Evolutionary conservation across 2,797 vertebrate species (phyloP).

Genomic region (Sarcophilus harrisii): DNA sequence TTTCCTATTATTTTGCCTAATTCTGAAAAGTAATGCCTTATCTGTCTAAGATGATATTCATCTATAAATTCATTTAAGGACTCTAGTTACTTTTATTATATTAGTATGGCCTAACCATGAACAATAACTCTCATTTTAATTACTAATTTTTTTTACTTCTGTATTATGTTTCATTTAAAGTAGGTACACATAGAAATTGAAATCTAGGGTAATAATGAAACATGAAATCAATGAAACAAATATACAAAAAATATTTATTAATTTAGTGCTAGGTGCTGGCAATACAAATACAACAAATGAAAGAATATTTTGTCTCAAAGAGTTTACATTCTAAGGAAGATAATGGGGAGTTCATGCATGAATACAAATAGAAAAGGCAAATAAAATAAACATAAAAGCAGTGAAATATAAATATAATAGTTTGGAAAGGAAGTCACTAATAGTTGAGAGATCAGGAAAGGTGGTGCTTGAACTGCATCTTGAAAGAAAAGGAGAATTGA

Average conservation of each 20-base stretch:
- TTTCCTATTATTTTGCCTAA: not conserved
- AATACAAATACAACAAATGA: not conserved
- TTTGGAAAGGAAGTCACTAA: not conserved
- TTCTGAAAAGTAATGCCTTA: not conserved
- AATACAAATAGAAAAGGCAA: not conserved
- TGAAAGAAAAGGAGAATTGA: not conserved
- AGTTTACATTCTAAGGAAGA: not conserved
- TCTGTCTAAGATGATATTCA: not conserved
- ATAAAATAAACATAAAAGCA: not conserved
- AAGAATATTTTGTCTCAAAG: not conserved
- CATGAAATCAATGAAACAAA: not conserved
- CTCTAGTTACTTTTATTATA: not conserved
- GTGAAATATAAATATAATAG: not conserved
- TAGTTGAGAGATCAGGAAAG: not conserved
- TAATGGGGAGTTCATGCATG: not conserved
- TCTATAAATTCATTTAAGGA: not conserved
- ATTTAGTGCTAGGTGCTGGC: not conserved
- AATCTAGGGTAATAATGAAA: not conserved
- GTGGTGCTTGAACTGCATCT: not conserved
- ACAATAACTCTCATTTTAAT: not conserved
- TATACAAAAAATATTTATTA: not conserved
- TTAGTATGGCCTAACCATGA: not conserved
- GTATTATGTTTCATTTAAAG: not conserved
- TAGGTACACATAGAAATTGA: not conserved
- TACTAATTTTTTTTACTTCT: not conserved